phyloP scores from a whole-genome alignment of 2,888 invertebrate genomes.

The Gymnoscelis rufifasciata region DNA sequence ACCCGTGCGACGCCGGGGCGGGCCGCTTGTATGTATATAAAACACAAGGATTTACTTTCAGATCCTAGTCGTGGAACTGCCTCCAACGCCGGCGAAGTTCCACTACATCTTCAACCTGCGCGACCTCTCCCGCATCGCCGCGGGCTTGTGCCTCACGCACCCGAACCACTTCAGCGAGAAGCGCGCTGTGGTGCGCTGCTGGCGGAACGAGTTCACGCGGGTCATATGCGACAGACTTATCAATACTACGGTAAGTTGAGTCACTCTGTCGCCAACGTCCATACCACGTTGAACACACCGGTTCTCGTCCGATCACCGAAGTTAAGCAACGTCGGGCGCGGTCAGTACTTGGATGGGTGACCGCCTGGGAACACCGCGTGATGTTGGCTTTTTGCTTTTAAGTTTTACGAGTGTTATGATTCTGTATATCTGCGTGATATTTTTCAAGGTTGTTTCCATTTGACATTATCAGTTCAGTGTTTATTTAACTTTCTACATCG shows the following conservation, averaged over 20 bases:
- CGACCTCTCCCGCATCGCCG: slow-evolving; percentile 91
- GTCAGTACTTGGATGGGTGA: slow-evolving; percentile 60
- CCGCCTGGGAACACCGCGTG: slow-evolving; percentile 58
- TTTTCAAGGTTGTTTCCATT: too few species aligned
- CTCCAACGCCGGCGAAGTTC: slow-evolving; percentile 95
- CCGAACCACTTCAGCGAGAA: slow-evolving; percentile 83
- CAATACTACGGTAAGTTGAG: slow-evolving; percentile 60
- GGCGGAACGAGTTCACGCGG: slow-evolving; percentile 94
- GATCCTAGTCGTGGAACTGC: slow-evolving; percentile 86
- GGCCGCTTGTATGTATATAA: neutral
- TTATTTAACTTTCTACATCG: slow-evolving; percentile 1
- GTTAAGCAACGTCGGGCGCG: slow-evolving; percentile 69
- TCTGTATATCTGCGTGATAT: too few species aligned
- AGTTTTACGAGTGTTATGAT: too few species aligned
- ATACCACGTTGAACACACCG: slow-evolving; percentile 30
- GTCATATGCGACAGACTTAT: slow-evolving; percentile 94
- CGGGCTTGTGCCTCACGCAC: slow-evolving; percentile 88
- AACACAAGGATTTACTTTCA: slow-evolving; percentile 38
- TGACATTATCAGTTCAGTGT: too few species aligned
- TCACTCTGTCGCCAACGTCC: slow-evolving; percentile 12
- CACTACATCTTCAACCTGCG: slow-evolving; percentile 97
- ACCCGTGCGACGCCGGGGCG: too few species aligned
- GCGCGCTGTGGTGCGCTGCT: slow-evolving; percentile 88
- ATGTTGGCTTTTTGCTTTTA: slow-evolving; percentile 49
- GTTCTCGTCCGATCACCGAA: slow-evolving; percentile 73